These are phyloP conservation scores for Drosophila nikananu DNA, from an alignment of 1,140 invertebrate genomes.

Conservation along the genomic window DNA sequence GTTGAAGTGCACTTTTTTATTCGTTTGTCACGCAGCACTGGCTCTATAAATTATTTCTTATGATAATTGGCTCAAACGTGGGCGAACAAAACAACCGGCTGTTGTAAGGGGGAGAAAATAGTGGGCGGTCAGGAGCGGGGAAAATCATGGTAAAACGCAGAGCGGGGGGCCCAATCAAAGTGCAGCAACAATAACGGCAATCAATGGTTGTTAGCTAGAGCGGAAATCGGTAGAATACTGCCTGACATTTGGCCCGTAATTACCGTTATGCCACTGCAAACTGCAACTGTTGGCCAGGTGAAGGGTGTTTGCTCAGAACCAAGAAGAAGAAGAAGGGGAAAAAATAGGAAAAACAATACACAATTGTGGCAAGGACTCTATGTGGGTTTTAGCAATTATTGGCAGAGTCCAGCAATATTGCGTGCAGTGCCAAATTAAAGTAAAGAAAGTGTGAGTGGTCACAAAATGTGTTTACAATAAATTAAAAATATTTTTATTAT, in stretches of 20 bases:
- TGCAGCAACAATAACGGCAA: constrained; percentile 70
- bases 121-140: not conserved
- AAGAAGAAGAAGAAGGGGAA: not conserved
- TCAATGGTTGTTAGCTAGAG: constrained; percentile 79
- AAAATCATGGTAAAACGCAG: constrained; percentile 11
- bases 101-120: constrained; percentile 4
- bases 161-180: constrained; percentile 31
- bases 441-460: constrained; percentile 13
- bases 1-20: constrained; percentile 73
- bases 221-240: constrained; percentile 72
- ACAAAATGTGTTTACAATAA: constrained; percentile 14
- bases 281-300: constrained; percentile 41
- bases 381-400: constrained; percentile 21
- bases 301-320: constrained; percentile 49
- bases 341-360: constrained; percentile 23
- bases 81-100: constrained; percentile 51
- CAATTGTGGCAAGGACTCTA: constrained; percentile 1
- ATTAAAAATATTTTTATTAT: not conserved
- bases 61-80: constrained; percentile 74
- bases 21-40: constrained; percentile 63
- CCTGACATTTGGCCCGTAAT: constrained; percentile 73
- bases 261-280: constrained; percentile 63
- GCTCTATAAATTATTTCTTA: constrained; percentile 75
- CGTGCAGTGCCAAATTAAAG: constrained; percentile 12
- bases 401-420: constrained; percentile 14